Conservation (phyloP, 2,797 vertebrate species). For the Tapera naevia region DNA sequence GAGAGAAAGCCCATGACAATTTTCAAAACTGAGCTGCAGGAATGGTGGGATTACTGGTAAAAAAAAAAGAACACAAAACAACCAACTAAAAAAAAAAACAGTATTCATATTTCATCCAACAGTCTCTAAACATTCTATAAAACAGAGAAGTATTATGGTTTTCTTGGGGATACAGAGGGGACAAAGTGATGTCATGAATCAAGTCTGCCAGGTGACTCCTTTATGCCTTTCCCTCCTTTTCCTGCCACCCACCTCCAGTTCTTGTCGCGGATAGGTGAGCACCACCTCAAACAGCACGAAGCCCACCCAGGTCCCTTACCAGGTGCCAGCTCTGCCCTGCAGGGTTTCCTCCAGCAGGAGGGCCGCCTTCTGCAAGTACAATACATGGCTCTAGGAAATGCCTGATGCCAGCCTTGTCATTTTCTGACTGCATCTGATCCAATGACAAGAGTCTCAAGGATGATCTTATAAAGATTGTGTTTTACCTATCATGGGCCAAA, state of each 20-base stretch:
- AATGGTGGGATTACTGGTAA: not conserved
- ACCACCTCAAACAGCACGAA: not conserved
- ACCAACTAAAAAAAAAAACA: too few relatives aligned
- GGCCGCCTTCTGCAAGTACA: not conserved
- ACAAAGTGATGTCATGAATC: not conserved
- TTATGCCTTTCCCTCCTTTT: not conserved
- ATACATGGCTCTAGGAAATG: not conserved
- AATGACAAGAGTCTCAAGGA: not conserved
- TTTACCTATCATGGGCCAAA: not conserved
- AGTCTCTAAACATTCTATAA: not conserved
- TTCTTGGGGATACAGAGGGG: not conserved
- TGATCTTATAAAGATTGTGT: not conserved
- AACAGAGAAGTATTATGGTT: not conserved
- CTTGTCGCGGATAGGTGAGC: accelerated
- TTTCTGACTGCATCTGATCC: not conserved
- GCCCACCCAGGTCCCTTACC: not conserved
- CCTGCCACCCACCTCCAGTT: not conserved
- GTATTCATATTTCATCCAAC: not conserved
- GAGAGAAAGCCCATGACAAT: not conserved
- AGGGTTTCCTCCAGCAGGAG: not conserved
- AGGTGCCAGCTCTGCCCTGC: not conserved
- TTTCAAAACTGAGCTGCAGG: conserved; percentile 17
- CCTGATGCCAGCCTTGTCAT: not conserved
- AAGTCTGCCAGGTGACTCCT: not conserved
- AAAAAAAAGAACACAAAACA: not conserved